Base-by-base conservation (phyloP, 2,888 invertebrate species). In the Octonoba sinensis region DNA sequence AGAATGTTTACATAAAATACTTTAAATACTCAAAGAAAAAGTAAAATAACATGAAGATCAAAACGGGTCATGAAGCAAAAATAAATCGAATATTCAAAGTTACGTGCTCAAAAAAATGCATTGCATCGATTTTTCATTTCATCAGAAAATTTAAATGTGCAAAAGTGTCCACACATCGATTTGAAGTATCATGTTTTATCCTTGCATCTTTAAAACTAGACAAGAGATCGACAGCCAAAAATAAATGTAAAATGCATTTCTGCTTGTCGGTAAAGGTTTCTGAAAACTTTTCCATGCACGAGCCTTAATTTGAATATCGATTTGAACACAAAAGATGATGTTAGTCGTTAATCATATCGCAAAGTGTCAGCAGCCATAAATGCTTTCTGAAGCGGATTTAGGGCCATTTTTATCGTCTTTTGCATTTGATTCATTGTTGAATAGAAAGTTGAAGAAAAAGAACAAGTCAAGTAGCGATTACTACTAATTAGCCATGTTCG, bases 261-360 rank as follows among this genome's bases (percentile, higher is more conserved):
- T 36, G 36, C 27, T 27, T 66, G 27, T 49, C 27, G 6, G 24
- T 13, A 27, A 51, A 66, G 51, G 27, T 54, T 66, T 51, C 51
- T 66, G 51, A 49, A 66, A 51, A 36, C 51, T 36, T 49, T 51
- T 66, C 27, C 49, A 24, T 66, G 51, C 27, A 51, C 27, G 66
- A 27, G 51, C 36, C 27, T 51, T 54, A 66, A 22, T 66, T 66
- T 66, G 27, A 66, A 49, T 66, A 66, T 66, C 66, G 66, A 66
- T 66, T 66, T 24, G 20, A 27, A 51, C 27, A 51, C 66, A 51
- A 36, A 36, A n/a, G 66, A 66, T 51, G 66, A 66, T 49, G 49
- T 27, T 49, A 46, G 51, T 51, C 66, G 49, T 66, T 66, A 49
- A 66, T 66, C 66, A 66, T 49, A 24, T 66, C 66, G 47, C 49